These are phyloP conservation scores for Enteromius anoplus DNA, from an alignment of 2,797 vertebrate genomes.

Conservation along the genomic window DNA sequence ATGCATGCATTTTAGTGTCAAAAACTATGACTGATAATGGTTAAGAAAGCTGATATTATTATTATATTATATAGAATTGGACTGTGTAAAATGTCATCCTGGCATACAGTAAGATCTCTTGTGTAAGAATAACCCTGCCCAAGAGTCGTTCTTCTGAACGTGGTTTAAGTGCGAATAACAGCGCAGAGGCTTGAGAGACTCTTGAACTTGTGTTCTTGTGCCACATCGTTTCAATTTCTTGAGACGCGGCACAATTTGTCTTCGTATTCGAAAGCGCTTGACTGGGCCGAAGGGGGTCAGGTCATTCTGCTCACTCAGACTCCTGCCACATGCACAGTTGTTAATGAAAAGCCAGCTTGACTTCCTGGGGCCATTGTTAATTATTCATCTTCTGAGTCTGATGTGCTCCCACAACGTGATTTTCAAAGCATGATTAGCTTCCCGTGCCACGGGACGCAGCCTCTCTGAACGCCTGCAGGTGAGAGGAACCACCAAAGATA, in stretches of 20 bases:
- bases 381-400: conserved; percentile 64
- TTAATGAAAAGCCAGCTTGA: conserved; percentile 45
- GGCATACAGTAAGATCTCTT: not conserved
- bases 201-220: not conserved
- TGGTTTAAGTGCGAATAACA: not conserved
- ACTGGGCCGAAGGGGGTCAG: conserved; percentile 80
- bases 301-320: conserved; percentile 26
- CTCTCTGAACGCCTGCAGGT: conserved; percentile 19
- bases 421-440: conserved; percentile 59
- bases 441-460: conserved; percentile 55
- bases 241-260: conserved; percentile 5
- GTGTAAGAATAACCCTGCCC: not conserved
- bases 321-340: conserved; percentile 36
- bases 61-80: not conserved
- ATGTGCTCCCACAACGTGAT: conserved; percentile 53
- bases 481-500: conserved; percentile 3
- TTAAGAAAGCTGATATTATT: not conserved
- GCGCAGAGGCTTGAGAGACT: not conserved
- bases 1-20: not conserved
- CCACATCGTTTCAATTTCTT: conserved; percentile 1
- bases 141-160: not conserved
- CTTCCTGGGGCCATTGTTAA: conserved; percentile 65
- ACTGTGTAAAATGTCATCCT: not conserved
- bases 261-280: not conserved
- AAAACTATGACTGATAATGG: not conserved